Base-by-base conservation (phyloP, 2,888 invertebrate genomes). In the Spisula subtruncata region DNA sequence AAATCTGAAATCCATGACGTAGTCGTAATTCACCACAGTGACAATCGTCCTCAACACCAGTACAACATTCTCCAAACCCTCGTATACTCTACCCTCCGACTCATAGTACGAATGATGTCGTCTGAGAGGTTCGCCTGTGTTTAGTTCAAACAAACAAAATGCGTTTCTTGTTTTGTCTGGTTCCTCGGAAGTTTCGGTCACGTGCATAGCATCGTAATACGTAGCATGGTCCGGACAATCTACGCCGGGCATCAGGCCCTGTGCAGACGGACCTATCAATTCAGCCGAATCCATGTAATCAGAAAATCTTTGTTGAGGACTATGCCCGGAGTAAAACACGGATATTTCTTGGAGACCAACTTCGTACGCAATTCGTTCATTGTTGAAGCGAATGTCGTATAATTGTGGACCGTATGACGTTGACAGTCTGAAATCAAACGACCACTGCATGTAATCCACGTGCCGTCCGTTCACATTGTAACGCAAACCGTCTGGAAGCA, bases 211-310 rank as follows among this genome's bases (percentile, higher is more conserved):
- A 56, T 91, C 88, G 54, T 95, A 54, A 87, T 94, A 96, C 10
- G 93, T 93, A 10, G 96, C 95, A 66, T 95, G 91, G 16, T 91
- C 92, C 0, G 96, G 96, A 81, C 96, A 96, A 89, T 96, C 96
- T 0, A 94, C 93, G 0, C 96, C 96, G 0, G 95, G 94, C 4
- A 94, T 89, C 48, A 96, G 91, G n/a, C 93, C 93, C 56, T 90
- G 87, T 4, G 93, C 93, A 20, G 90, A 86, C 25, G 92, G 88
- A 1, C 95, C 95, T 29, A 95, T 85, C 6, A 94, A 89, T 48
- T 92, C 93, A 25, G 92, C 90, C 32, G 94, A 93, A 85, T 95
- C 95, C 46, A 95, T 90, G 54, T 93, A 94, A 46, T 94, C 91
- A 0, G 94, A 83, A 79, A 93, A 92, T 29, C 90, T 89, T 29